Evolutionary conservation across 2,888 invertebrate species (phyloP), one percentile per base, ranked within the genome.

Genomic region (Morpho achilles): DNA sequence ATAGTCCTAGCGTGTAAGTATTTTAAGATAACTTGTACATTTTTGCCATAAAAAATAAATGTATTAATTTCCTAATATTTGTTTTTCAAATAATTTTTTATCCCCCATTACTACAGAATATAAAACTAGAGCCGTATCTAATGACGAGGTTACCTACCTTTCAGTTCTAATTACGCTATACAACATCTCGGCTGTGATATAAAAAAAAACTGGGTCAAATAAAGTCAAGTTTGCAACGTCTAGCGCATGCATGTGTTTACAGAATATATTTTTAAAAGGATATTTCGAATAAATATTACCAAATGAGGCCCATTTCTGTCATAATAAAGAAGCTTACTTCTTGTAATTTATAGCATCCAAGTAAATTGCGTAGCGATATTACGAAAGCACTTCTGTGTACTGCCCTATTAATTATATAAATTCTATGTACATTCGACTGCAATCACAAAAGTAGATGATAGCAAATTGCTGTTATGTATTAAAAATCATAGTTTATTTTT

Each of bases 111-210:
- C 5, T 32, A 32, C 32, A 32, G 32, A 32, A 32, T 10, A 53
- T 54, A 23, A 48, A 57, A 58, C 54, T 58, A 54, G 57, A 51
- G 47, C 23, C 39, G 51, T 44, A 47, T 40, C 57, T 51, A 43
- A 60, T 54, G 50, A 56, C 32, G 32, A 57, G 53, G 49, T 51
- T 23, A 50, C 41, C 44, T 57, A 51, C 54, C 57, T 56, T 57
- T 43, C 48, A 48, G 42, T 44, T 9, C 51, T 60, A 55, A 60
- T 60, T 57, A 60, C 45, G 57, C 57, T 60, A 51, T 57, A 54
- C 48, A 60, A 48, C 45, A 58, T 57, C 48, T 42, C 49, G 5
- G 32, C 52, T 32, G 52, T 45, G 8, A 39, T 39, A 44, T 10
- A 39, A 32, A 45, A 45, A n/a, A 52, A 45, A 10, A 32, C 32